A percentile compares a stretch with the other conserved stretches of the same genome.
Evolutionary conservation across 2,888 invertebrate species (phyloP).

Genomic region (Pseudococcus jackbeardsleyi): DNA sequence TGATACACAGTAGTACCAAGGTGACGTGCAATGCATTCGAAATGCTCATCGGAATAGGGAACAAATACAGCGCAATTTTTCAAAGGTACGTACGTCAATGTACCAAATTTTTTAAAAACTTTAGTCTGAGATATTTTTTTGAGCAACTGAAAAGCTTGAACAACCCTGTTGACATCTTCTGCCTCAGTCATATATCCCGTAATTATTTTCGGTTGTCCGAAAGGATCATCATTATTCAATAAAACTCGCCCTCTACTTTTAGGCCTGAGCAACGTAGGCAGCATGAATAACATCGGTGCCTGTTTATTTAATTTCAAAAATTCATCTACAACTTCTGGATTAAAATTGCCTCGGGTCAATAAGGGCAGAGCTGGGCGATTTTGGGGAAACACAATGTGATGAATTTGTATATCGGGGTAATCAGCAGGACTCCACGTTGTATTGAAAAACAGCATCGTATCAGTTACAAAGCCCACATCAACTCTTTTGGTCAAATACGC

Average conservation of each 20-base stretch:
- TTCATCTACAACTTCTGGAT: not conserved
- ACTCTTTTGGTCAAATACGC: conserved; percentile 18
- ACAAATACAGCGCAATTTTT: not conserved
- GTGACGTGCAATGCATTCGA: conserved; percentile 47
- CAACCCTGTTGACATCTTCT: conserved; percentile 20
- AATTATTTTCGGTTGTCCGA: not conserved
- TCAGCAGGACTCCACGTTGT: not conserved
- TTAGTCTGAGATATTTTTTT: not conserved
- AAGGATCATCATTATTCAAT: conserved; percentile 4
- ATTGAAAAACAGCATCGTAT: conserved; percentile 6
- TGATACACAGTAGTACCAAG: conserved; percentile 57
- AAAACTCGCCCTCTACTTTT: conserved; percentile 53
- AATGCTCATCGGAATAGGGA: conserved; percentile 10
- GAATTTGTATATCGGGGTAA: conserved; percentile 54
- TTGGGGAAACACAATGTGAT: not conserved
- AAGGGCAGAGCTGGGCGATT: not conserved
- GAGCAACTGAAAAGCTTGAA: not conserved
- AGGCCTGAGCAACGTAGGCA: conserved; percentile 34
- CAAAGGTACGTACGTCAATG: not conserved
- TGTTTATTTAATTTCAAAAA: not conserved
- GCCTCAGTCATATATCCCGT: conserved; percentile 43
- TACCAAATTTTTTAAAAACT: conserved; percentile 13
- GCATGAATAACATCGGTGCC: not conserved
- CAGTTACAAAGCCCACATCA: not conserved
- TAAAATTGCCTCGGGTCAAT: not conserved